Conservation (phyloP, 2,797 vertebrate genomes). For the Eremophila alpestris region DNA sequence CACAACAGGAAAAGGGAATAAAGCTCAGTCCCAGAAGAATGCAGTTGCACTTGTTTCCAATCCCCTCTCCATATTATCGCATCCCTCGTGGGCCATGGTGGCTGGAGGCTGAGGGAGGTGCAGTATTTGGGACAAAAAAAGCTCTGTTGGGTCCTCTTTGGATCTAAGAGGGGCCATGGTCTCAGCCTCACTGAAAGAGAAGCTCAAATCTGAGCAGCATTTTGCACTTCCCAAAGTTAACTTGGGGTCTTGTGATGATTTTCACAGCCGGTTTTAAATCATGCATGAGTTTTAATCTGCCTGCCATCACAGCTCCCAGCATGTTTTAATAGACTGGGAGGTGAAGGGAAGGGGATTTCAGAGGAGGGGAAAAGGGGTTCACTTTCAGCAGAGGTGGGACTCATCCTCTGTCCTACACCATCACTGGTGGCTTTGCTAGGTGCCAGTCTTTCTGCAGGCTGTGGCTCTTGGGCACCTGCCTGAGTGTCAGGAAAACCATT, state of each 20-base stretch:
- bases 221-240: not conserved
- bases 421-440: not conserved
- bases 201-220: not conserved
- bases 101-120: not conserved
- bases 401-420: not conserved
- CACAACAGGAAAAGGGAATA: not conserved
- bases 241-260: not conserved
- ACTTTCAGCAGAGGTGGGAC: not conserved
- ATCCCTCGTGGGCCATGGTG: not conserved
- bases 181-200: not conserved
- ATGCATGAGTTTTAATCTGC: not conserved
- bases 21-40: slow-evolving; percentile 24
- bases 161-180: not conserved
- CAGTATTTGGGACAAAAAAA: not conserved
- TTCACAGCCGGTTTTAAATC: not conserved
- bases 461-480: not conserved
- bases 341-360: not conserved
- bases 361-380: not conserved
- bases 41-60: not conserved
- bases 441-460: not conserved
- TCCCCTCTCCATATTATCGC: not conserved
- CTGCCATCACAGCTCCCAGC: not conserved
- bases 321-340: not conserved
- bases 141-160: not conserved
- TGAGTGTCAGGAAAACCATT: not conserved